Conservation (phyloP, 2,797 vertebrate species). For the Neosalanx taihuensis region DNA sequence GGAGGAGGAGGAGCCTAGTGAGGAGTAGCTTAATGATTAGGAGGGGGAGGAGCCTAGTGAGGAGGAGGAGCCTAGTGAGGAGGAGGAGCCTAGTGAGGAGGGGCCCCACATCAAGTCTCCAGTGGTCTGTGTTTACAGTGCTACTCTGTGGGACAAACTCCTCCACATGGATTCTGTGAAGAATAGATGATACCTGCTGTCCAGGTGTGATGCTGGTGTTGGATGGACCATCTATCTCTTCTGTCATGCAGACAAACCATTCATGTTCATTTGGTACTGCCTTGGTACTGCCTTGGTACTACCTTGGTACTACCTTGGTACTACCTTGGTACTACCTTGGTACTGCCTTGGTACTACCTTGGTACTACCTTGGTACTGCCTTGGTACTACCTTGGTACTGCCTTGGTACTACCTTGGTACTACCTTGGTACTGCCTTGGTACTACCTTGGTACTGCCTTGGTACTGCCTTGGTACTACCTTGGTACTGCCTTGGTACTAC, state of each 20-base stretch:
- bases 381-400: too few relatives aligned
- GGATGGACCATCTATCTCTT: constrained; percentile 44
- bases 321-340: too few relatives aligned
- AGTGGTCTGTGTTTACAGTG: constrained; percentile 7
- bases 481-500: too few relatives aligned
- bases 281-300: too few relatives aligned
- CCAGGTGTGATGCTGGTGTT: constrained; percentile 34
- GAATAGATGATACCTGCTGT: constrained; percentile 6
- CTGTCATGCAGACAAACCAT: constrained; percentile 2
- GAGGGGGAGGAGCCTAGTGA: background rate
- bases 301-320: too few relatives aligned
- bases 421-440: too few relatives aligned
- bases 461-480: too few relatives aligned
- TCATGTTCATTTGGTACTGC: background rate
- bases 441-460: too few relatives aligned
- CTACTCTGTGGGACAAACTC: constrained; percentile 1
- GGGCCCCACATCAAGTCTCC: background rate
- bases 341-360: too few relatives aligned
- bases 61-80: constrained; percentile 11
- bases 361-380: too few relatives aligned
- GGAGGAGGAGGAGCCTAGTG: constrained; percentile 39
- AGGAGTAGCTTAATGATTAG: too few relatives aligned
- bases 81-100: constrained; percentile 10
- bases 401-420: too few relatives aligned
- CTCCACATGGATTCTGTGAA: background rate